phyloP scores from a whole-genome alignment of 2,797 vertebrate species.

The Clamator glandarius region DNA sequence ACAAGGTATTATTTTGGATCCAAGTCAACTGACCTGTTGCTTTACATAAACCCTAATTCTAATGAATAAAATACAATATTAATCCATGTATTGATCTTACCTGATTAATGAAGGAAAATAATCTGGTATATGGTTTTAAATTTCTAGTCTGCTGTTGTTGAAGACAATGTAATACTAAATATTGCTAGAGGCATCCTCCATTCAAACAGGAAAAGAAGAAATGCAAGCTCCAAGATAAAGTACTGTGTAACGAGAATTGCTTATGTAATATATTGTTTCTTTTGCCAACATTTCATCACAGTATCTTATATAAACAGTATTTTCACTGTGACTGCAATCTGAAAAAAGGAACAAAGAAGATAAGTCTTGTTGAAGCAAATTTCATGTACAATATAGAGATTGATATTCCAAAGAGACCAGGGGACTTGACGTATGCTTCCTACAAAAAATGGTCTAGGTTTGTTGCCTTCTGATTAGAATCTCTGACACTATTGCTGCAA shows the following conservation, averaged over 20 bases:
- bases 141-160: background rate
- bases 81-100: background rate
- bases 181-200: background rate
- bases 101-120: background rate
- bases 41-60: background rate
- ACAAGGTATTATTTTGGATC: accelerated
- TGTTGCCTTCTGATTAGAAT: background rate
- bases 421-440: background rate
- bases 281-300: background rate
- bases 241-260: background rate
- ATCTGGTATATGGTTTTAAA: background rate
- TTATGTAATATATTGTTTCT: background rate
- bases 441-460: background rate
- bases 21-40: background rate
- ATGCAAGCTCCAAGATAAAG: background rate
- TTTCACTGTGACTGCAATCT: background rate
- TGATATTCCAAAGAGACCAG: background rate
- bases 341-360: background rate
- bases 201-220: background rate
- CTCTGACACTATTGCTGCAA: background rate
- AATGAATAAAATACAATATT: background rate
- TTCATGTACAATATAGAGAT: background rate
- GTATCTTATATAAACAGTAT: background rate
- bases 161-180: background rate
- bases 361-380: background rate